These are phyloP conservation scores for Neoascia interrupta DNA, from an alignment of 2,888 invertebrate genomes.

Conservation along the genomic window DNA sequence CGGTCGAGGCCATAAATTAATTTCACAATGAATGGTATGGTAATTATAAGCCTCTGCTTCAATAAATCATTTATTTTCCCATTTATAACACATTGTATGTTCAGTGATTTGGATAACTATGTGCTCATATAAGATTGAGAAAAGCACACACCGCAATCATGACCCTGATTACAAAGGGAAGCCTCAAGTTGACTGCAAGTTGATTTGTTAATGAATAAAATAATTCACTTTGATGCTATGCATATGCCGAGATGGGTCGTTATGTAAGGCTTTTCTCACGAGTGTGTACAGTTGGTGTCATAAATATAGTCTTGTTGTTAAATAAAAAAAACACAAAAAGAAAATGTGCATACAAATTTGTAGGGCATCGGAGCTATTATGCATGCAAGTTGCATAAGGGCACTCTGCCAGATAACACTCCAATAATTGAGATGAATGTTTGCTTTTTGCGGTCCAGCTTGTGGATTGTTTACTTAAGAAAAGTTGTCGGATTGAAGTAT, in stretches of 20 bases:
- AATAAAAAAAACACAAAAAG: too few species aligned
- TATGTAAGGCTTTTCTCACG: conserved; percentile 31
- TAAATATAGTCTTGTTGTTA: too few species aligned
- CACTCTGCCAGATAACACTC: background rate
- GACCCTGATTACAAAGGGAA: too few species aligned
- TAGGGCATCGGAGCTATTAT: too few species aligned
- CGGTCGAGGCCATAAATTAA: conserved; percentile 1
- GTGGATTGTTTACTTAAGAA: conserved; percentile 1
- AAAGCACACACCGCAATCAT: too few species aligned
- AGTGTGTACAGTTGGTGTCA: conserved; percentile 30
- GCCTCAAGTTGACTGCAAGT: too few species aligned
- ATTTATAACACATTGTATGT: conserved; percentile 24
- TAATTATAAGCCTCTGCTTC: conserved; percentile 13
- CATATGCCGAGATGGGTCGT: background rate
- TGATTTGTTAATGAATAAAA: too few species aligned
- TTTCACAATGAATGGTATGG: conserved; percentile 59
- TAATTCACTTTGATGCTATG: too few species aligned
- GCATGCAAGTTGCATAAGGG: conserved; percentile 5
- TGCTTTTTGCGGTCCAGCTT: conserved; percentile 2
- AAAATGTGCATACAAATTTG: too few species aligned
- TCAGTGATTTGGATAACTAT: conserved; percentile 2
- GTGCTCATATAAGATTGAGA: too few species aligned
- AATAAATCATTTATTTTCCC: conserved; percentile 8
- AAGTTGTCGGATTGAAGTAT: too few species aligned
- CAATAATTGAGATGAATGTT: conserved; percentile 13